Percentiles rank a stretch among this genome's conserved stretches.
phyloP scores from a whole-genome alignment of 1,140 invertebrate genomes.

The Eupeodes corollae region DNA sequence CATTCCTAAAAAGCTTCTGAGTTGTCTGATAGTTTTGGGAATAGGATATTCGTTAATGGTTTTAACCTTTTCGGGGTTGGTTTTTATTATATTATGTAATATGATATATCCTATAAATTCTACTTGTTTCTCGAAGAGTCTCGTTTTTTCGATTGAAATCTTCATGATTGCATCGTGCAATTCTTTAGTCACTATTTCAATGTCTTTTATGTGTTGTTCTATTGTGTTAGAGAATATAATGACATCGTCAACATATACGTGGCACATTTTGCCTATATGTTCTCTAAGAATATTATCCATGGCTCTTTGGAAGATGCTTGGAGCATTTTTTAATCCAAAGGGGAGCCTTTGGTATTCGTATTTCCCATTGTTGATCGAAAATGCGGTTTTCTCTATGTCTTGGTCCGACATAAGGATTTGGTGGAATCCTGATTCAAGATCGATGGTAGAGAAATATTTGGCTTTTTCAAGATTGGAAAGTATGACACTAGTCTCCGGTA shows the following conservation, averaged over 20 bases:
- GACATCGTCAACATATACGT: constrained; percentile 20
- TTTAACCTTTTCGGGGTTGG: constrained; percentile 19
- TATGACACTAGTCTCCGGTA: too few species aligned
- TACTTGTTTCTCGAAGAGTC: constrained; percentile 9
- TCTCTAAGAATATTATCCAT: constrained; percentile 19
- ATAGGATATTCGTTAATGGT: constrained; percentile 11
- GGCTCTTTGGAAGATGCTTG: constrained; percentile 15
- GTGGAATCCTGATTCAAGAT: too few species aligned
- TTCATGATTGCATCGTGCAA: constrained; percentile 17
- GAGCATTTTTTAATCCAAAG: constrained; percentile 26
- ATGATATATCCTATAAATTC: constrained; percentile 18
- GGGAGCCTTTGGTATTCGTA: too few species aligned
- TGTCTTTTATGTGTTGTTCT: constrained; percentile 19
- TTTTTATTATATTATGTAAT: constrained; percentile 15
- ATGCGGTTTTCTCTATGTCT: too few species aligned
- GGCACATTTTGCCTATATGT: constrained; percentile 6
- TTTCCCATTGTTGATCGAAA: too few species aligned
- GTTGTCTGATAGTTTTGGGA: constrained; percentile 9
- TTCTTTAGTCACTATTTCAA: constrained; percentile 24
- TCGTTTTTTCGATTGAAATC: constrained; percentile 12
- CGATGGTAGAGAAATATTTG: too few species aligned
- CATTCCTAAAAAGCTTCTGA: constrained; percentile 16
- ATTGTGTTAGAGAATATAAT: constrained; percentile 12
- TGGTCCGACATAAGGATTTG: too few species aligned
- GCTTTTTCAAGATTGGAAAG: too few species aligned